These are phyloP conservation scores for Cryptophagus acutangulus DNA, from an alignment of 2,888 invertebrate species.

Conservation along the genomic window DNA sequence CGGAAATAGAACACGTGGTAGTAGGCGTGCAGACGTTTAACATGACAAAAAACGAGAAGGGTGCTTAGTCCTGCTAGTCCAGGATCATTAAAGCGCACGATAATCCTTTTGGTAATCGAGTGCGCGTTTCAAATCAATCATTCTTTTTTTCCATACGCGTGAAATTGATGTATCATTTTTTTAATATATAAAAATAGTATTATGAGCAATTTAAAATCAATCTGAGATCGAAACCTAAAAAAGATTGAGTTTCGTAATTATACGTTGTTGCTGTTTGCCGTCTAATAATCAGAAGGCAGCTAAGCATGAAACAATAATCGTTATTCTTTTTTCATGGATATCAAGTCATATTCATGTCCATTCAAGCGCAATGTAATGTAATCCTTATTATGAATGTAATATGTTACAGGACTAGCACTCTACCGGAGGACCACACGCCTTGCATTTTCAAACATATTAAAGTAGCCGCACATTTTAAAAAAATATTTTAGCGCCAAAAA, in stretches of 20 bases:
- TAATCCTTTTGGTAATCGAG: slow-evolving; percentile 48
- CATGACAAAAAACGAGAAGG: slow-evolving; percentile 43
- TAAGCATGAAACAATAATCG: slow-evolving; percentile 41
- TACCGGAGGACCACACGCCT: slow-evolving; percentile 38
- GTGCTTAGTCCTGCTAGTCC: too few species aligned
- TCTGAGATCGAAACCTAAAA: too few species aligned
- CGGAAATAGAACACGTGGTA: slow-evolving; percentile 32
- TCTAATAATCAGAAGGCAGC: slow-evolving; percentile 31
- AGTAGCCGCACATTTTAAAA: too few species aligned
- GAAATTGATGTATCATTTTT: slow-evolving; percentile 47
- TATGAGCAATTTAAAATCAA: too few species aligned
- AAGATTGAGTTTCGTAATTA: slow-evolving; percentile 29
- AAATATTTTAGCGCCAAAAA: too few species aligned
- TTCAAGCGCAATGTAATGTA: slow-evolving; percentile 35
- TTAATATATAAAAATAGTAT: too few species aligned
- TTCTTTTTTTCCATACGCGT: slow-evolving; percentile 44
- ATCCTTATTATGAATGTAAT: too few species aligned
- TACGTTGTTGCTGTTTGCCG: slow-evolving; percentile 31
- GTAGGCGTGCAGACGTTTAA: slow-evolving; percentile 36
- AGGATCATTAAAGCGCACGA: slow-evolving; percentile 36
- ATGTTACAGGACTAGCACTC: too few species aligned
- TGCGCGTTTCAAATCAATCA: slow-evolving; percentile 47
- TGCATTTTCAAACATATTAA: too few species aligned
- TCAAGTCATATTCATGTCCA: slow-evolving; percentile 39
- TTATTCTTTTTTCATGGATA: slow-evolving; percentile 27